Evolutionary conservation across 2,113 vertebrate genomes (phyloP).

Genomic region (Trematomus loennbergii): DNA sequence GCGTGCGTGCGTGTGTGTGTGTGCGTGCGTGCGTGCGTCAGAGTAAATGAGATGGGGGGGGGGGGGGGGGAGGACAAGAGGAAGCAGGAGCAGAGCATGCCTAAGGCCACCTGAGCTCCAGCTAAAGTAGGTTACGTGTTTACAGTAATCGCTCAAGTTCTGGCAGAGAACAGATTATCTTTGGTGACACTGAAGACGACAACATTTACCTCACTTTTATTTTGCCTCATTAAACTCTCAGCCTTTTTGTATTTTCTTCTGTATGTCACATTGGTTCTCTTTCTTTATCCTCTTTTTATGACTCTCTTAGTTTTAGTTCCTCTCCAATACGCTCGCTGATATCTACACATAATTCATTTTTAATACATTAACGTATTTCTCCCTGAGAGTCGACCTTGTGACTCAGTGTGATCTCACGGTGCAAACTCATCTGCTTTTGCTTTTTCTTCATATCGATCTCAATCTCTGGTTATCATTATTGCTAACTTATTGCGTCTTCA

Average conservation of each 20-base stretch:
- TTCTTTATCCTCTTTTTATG: background rate
- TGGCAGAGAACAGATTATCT: conserved; percentile 13
- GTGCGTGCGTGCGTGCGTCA: no score
- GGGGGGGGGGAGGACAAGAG: no score
- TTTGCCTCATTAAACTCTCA: no score
- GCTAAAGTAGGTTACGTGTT: conserved; percentile 48
- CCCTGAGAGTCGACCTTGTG: background rate
- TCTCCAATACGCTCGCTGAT: background rate
- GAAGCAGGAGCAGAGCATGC: conserved; percentile 4
- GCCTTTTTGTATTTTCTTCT: background rate
- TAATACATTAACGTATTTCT: background rate
- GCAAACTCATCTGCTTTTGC: no score
- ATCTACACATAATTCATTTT: background rate
- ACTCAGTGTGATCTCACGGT: no score
- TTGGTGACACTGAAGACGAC: conserved; percentile 3
- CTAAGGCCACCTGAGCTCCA: conserved; percentile 57
- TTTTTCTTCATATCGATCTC: background rate
- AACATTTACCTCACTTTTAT: background rate
- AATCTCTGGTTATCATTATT: background rate
- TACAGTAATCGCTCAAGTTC: conserved; percentile 31
- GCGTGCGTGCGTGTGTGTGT: no score
- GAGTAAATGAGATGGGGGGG: no score
- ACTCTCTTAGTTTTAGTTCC: background rate
- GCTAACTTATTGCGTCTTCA: no score
- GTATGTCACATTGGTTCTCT: background rate